These are phyloP conservation scores for Strigamia transsilvanica DNA, from an alignment of 2,888 invertebrate species.

Conservation along the genomic window DNA sequence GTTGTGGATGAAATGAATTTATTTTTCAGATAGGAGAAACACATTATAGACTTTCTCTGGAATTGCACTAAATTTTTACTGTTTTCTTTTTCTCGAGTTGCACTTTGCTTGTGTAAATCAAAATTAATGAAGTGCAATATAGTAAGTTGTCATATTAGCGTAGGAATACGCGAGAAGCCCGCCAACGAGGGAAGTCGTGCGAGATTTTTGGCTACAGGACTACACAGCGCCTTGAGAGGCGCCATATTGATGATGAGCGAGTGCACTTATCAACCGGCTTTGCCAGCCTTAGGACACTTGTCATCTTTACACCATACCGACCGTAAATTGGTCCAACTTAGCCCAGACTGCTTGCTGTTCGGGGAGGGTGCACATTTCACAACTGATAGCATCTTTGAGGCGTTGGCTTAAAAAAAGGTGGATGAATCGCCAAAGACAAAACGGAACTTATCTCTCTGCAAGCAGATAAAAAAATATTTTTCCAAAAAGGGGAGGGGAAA, in stretches of 20 bases:
- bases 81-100: conserved; percentile 1
- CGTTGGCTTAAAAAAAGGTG: conserved; percentile 40
- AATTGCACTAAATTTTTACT: conserved; percentile 37
- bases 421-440: conserved; percentile 49
- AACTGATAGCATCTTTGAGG: conserved; percentile 33
- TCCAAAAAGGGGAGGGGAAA: conserved; percentile 3
- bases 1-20: conserved; percentile 49
- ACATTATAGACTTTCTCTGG: background rate
- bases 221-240: conserved; percentile 14
- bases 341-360: conserved; percentile 41
- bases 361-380: conserved; percentile 42
- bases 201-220: conserved; percentile 21
- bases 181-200: background rate
- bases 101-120: conserved; percentile 19
- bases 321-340: conserved; percentile 49
- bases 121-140: conserved; percentile 45
- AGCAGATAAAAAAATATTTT: conserved; percentile 34
- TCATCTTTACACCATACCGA: conserved; percentile 48
- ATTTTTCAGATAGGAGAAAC: conserved; percentile 45
- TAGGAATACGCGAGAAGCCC: conserved; percentile 9
- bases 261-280: conserved; percentile 49
- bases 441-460: conserved; percentile 14
- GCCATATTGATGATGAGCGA: conserved; percentile 48
- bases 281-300: conserved; percentile 51
- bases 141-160: conserved; percentile 28